phyloP scores from a whole-genome alignment of 2,113 vertebrate genomes.

The Hylia prasina region DNA sequence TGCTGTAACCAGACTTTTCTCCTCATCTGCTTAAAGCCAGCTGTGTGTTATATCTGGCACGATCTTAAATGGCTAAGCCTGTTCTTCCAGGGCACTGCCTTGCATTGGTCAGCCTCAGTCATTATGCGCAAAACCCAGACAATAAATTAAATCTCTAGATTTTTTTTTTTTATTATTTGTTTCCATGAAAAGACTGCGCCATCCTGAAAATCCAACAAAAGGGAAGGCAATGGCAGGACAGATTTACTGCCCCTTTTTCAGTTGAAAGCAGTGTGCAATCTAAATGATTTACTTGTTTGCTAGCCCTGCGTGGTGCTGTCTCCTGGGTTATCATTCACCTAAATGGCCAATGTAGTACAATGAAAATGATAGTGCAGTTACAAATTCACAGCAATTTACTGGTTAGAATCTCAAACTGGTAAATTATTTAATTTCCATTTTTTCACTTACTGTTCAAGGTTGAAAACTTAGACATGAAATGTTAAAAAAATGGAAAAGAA shows the following conservation, averaged over 20 bases:
- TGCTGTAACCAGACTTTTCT: constrained; percentile 50
- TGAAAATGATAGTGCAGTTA: constrained; percentile 56
- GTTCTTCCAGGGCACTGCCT: constrained; percentile 37
- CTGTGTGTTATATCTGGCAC: neutral
- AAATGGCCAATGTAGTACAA: constrained; percentile 64
- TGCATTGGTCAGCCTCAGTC: constrained; percentile 51
- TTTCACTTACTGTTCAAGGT: constrained; percentile 48
- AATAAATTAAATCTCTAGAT: constrained; percentile 51
- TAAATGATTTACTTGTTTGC: constrained; percentile 70
- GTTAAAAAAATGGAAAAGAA: constrained; percentile 14
- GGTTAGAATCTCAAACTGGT: constrained; percentile 54
- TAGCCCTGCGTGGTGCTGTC: constrained; percentile 63
- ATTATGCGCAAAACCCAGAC: constrained; percentile 38
- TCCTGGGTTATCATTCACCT: constrained; percentile 63
- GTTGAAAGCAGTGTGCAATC: constrained; percentile 56
- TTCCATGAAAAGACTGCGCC: constrained; percentile 55
- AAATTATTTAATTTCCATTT: constrained; percentile 67
- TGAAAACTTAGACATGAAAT: constrained; percentile 19
- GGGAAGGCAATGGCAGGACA: constrained; percentile 44
- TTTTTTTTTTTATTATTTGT: constrained; percentile 31
- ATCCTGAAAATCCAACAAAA: constrained; percentile 63
- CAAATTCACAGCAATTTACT: constrained; percentile 59
- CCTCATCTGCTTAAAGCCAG: neutral
- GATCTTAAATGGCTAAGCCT: constrained; percentile 49
- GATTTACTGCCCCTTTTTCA: constrained; percentile 64